Base-by-base conservation (phyloP, 2,113 vertebrate genomes). In the Carassius auratus region DNA sequence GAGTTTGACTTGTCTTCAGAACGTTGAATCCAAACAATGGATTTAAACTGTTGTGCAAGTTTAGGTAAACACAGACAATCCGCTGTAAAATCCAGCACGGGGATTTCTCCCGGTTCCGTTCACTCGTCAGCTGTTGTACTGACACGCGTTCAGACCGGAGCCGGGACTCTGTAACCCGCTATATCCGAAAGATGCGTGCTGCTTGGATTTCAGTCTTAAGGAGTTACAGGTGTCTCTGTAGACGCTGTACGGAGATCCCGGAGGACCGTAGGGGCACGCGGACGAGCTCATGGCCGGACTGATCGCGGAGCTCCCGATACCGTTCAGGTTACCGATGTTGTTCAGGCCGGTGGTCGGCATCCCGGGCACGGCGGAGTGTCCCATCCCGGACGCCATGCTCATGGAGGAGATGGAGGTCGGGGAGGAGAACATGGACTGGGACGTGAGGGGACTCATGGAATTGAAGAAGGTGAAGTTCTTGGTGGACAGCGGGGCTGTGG, bases 391-490 rank as follows among this genome's bases (percentile, higher is more conserved):
- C 4, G 97, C 96, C 97, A 99, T 98, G 90, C 94, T 98, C 98
- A 99, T 99, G 91, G 97, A 97, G 85, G 98, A 97, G 94, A 99
- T 98, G 89, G 97, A 96, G 94, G 95, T 97, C 79, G 97, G 97
- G 0, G 97, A 96, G 0, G 98, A 97, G 94, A 99, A 99, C 96
- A 99, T 97, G 91, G 98, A 97, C 93, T 99, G 98, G 6, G 98
- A 97, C 19, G 98, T 97, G 6, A 99, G 95, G 64, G 98, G 97
- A 89, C 96, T 97, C 97, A 99, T 99, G 89, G 98, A 99, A 95
- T 99, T 99, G 93, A 99, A 99, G 93, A 99, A 99, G 68, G 98
- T 96, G 94, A 99, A 99, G 94, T 98, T 97, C 90, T 99, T 99
- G 89, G 98, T 96, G 91, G 98, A 97, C 23, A 99, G 95, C 1